Evolutionary conservation across 1,140 invertebrate genomes (phyloP), one percentile per base, ranked within the genome.

Genomic region (Arctopsyche grandis): DNA sequence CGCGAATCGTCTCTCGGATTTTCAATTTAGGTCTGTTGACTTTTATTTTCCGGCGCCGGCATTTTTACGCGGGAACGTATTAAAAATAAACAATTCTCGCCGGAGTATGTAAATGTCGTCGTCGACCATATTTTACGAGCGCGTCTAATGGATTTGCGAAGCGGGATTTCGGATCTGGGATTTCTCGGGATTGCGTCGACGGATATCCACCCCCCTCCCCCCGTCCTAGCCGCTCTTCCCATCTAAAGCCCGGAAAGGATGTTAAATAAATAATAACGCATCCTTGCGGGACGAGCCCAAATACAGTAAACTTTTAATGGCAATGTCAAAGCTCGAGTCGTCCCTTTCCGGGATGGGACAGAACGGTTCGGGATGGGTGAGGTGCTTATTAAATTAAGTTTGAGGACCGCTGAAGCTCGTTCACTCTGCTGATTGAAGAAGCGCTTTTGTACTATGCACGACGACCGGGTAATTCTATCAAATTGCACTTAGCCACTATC

Each of bases 401-500:
- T 26, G 24, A 24, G 22, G 10, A 26, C 24, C 63, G 5, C 14
- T 26, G 14, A 1, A 9, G 63, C 22, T 26, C 63, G 63, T 14
- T 66, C 63, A 29, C 24, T 66, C 63, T 21, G 63, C 63, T 29
- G 63, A 66, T 66, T 66, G 63, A 29, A 21, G 56, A 38, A 38
- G 29, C 29, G 29, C 56, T 38, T 60, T 60, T 60, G 21, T 60
- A 21, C 3, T 16, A 60, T 21, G 56, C 56, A 66, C 63, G 24
- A 24, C 9, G 24, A 19, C n/a, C 63, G 12, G 10, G 63, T 66
- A 66, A 66, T 66, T 66, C 63, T 22, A 24, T 66, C 22, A 66
- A 66, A 66, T 66, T 66, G 63, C 63, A 66, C 63, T 66, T 66
- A 66, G 63, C 26, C 63, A 26, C 63, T 66, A 66, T 66, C 22